Evolutionary conservation across 2,888 invertebrate species (phyloP), one percentile per base, ranked within the genome.

Genomic region (Leistus spinibarbis): DNA sequence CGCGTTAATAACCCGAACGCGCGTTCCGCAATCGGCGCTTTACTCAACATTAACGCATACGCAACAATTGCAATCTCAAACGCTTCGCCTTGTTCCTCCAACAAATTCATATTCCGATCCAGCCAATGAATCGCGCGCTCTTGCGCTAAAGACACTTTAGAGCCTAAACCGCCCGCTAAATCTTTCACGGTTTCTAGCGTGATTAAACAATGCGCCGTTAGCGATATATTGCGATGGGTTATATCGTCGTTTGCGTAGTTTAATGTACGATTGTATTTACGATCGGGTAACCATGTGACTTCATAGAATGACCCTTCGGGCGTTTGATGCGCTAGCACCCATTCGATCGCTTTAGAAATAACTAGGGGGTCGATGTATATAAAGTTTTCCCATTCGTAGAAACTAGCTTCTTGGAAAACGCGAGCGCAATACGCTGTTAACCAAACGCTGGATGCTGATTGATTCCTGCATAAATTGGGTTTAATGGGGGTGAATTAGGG

Each of bases 321-420:
- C 0, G 91, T 91, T 85, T 98, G 98, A 85, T 95, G 95, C 68
- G 91, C 88, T 73, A 98, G 85, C 1, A 98, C 87, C 96, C 96
- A 98, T 0, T 91, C 88, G 1, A 96, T 93, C 0, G 97, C 91
- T 83, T 92, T 92, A 3, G 94, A 91, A 80, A 98, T 95, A 78
- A 96, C 93, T 60, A 90, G 88, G 0, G 96, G 94, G 84, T 98
- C 97, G 78, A 98, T 96, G 86, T 95, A 98, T 72, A 98, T 91
- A 82, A 92, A 96, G 84, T 97, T 96, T 87, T 98, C 97, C 98
- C 98, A 98, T 84, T 98, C 98, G 82, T 97, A 96, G 85, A 97
- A 97, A 54, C 94, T 94, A 0, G 97, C 97, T 82, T 96, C 95
- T 84, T 96, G 94, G 84, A 98, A 92, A 66, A 95, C 90, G 78